Conservation (phyloP, 35 echinoderm and acorn worm species). For the Heliocidaris erythrogramma region DNA sequence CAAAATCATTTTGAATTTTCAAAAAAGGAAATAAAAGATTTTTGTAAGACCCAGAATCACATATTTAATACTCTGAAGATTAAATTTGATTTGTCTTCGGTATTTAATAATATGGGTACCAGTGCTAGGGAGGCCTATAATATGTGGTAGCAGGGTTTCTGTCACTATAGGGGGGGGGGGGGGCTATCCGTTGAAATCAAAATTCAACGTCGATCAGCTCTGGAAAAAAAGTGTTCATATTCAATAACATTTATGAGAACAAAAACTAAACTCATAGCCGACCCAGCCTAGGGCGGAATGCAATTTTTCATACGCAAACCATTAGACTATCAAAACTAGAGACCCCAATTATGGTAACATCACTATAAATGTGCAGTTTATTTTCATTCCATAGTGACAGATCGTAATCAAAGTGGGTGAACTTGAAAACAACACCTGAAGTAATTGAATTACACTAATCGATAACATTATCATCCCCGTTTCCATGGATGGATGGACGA, state of each 20-base stretch:
- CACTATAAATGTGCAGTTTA: background rate
- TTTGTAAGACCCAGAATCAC: too few relatives aligned
- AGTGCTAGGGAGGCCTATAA: too few relatives aligned
- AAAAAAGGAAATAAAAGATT: too few relatives aligned
- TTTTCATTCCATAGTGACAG: background rate
- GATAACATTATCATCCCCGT: slow-evolving; percentile 10
- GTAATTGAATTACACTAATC: slow-evolving; percentile 43
- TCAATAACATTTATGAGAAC: background rate
- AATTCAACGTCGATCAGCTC: too few relatives aligned
- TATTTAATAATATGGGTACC: too few relatives aligned
- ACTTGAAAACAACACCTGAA: slow-evolving; percentile 30
- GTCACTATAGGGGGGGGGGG: too few relatives aligned
- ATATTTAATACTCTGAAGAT: too few relatives aligned
- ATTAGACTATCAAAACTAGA: slow-evolving; percentile 3
- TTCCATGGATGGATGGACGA: background rate
- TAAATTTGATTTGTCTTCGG: too few relatives aligned
- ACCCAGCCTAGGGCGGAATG: background rate
- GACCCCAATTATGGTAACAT: background rate
- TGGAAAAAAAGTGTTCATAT: background rate
- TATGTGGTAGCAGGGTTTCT: too few relatives aligned
- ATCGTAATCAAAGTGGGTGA: slow-evolving; percentile 10
- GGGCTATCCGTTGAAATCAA: too few relatives aligned
- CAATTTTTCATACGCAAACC: background rate
- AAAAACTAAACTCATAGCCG: background rate
- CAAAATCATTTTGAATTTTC: too few relatives aligned